These are phyloP conservation scores for Rhabdophis nuchalis DNA, from an alignment of 2,797 vertebrate genomes.

Conservation along the genomic window DNA sequence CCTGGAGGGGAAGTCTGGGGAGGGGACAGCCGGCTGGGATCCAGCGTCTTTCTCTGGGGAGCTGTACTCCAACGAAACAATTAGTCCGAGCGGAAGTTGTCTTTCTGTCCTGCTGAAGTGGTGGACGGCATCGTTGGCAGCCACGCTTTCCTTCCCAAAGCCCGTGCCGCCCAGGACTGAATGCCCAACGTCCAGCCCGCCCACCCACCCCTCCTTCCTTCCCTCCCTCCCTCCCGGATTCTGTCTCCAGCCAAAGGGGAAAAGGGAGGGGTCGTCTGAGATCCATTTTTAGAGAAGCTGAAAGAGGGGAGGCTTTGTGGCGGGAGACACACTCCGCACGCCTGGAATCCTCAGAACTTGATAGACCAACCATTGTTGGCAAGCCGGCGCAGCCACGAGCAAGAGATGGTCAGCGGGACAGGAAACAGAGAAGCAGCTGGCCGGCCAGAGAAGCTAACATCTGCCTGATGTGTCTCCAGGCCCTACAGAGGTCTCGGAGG, in stretches of 20 bases:
- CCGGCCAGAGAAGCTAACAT: constrained; percentile 58
- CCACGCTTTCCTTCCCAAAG: background rate
- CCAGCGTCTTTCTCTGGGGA: background rate
- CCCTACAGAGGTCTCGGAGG: constrained; percentile 27
- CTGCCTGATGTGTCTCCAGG: constrained; percentile 45
- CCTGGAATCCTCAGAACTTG: rapidly evolving
- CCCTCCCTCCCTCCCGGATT: background rate
- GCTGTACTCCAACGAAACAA: background rate
- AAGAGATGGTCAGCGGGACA: background rate
- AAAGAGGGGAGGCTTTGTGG: background rate
- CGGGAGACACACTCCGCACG: background rate
- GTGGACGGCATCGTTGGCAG: background rate
- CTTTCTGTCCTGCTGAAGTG: rapidly evolving
- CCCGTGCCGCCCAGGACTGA: background rate
- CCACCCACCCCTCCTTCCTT: background rate
- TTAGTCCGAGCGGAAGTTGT: background rate
- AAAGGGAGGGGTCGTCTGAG: background rate
- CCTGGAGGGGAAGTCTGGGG: constrained; percentile 40
- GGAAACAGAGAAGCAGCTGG: constrained; percentile 12
- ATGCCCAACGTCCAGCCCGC: background rate
- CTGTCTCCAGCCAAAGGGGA: constrained; percentile 2
- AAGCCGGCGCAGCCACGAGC: background rate
- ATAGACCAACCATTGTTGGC: constrained; percentile 56
- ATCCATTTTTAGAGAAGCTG: rapidly evolving
- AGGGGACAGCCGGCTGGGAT: rapidly evolving